phyloP scores from a whole-genome alignment of 2,888 invertebrate species.

The Stomorhina lunata region DNA sequence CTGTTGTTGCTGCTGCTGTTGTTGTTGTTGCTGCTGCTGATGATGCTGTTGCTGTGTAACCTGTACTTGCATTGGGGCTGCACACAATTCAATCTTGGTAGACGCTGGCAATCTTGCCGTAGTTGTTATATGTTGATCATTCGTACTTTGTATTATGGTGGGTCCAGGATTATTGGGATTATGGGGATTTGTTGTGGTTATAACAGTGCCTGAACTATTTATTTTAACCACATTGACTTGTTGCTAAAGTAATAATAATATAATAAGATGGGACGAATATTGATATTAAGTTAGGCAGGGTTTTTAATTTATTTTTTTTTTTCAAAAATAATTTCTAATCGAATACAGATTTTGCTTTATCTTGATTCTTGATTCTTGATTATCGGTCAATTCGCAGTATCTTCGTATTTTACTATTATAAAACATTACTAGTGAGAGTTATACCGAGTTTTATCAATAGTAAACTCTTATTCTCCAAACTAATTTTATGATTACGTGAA shows the following conservation, averaged over 20 bases:
- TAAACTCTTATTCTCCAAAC: too few relatives aligned
- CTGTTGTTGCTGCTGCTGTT: constrained; percentile 70
- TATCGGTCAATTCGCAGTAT: too few relatives aligned
- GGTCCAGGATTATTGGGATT: constrained; percentile 73
- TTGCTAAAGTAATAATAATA: constrained; percentile 67
- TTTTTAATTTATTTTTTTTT: neutral
- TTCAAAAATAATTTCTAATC: neutral
- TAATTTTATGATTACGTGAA: too few relatives aligned
- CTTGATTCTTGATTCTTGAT: too few relatives aligned
- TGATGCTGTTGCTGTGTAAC: constrained; percentile 66
- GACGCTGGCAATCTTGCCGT: constrained; percentile 76
- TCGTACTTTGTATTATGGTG: constrained; percentile 77
- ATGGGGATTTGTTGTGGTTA: constrained; percentile 77
- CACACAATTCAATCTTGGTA: constrained; percentile 79
- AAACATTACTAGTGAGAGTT: too few relatives aligned
- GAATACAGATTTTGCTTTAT: neutral
- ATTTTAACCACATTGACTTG: constrained; percentile 80
- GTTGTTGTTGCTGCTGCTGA: constrained; percentile 66
- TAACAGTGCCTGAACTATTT: constrained; percentile 78
- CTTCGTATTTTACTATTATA: too few relatives aligned
- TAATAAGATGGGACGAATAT: constrained; percentile 58
- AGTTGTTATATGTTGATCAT: constrained; percentile 77
- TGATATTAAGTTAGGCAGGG: constrained; percentile 29
- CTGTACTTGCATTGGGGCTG: constrained; percentile 72
- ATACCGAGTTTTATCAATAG: too few relatives aligned